A percentile compares a stretch with the other conserved stretches of the same genome.
Conservation (phyloP, 2,888 invertebrate species). For the Philereme transversata region DNA sequence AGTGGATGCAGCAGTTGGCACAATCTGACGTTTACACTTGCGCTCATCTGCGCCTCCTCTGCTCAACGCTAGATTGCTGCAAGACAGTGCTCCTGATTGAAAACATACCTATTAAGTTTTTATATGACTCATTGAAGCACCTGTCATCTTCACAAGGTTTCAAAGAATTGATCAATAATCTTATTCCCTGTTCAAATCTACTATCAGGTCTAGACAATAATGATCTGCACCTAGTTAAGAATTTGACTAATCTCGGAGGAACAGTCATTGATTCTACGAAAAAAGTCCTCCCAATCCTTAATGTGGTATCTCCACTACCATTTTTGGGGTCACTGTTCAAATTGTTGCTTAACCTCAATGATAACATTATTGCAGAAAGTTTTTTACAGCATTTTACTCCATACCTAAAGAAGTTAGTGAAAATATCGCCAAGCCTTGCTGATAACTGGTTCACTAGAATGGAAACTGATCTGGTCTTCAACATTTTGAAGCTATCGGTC, state of each 20-base stretch:
- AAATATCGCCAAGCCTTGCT: constrained; percentile 65
- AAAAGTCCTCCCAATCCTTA: constrained; percentile 70
- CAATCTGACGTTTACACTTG: constrained; percentile 69
- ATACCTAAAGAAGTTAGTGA: constrained; percentile 73
- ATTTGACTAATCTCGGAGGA: constrained; percentile 63
- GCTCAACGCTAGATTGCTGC: constrained; percentile 69
- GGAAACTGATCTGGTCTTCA: constrained; percentile 83
- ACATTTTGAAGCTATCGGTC: constrained; percentile 72
- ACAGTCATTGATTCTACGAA: constrained; percentile 61
- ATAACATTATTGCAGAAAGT: constrained; percentile 59
- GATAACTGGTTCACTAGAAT: constrained; percentile 86
- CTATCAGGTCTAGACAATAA: constrained; percentile 65
- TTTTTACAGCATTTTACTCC: constrained; percentile 65
- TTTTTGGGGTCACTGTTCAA: constrained; percentile 70
- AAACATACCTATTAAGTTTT: constrained; percentile 55
- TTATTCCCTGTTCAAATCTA: constrained; percentile 69
- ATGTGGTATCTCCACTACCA: constrained; percentile 65
- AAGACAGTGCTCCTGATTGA: constrained; percentile 60
- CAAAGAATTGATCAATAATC: constrained; percentile 64
- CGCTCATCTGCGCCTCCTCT: constrained; percentile 67
- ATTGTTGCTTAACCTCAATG: constrained; percentile 56
- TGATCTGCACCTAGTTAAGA: constrained; percentile 61
- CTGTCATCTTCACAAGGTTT: constrained; percentile 76
- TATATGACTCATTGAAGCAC: constrained; percentile 57
- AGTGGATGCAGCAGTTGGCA: constrained; percentile 77